A percentile compares a stretch with the other conserved stretches of the same genome.
Evolutionary conservation across 2,888 invertebrate species (phyloP).

Genomic region (Branchinecta sandiegonensis): DNA sequence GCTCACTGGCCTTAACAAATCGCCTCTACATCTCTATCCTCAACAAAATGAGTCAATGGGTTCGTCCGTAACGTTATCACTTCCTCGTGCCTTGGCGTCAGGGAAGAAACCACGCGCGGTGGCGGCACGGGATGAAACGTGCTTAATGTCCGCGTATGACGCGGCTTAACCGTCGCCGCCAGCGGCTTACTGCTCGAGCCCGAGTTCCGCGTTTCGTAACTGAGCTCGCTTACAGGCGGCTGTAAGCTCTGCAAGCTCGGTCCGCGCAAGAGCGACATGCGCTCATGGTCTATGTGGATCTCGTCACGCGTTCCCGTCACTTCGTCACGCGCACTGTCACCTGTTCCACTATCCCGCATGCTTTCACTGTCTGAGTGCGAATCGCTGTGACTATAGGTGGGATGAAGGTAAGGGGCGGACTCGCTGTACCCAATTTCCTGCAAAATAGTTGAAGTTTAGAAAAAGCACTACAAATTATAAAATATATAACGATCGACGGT

Average conservation of each 20-base stretch:
- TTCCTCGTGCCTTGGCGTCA: neutral
- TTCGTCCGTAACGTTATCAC: slow-evolving; percentile 14
- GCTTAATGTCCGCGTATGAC: slow-evolving; percentile 5
- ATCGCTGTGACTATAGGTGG: neutral
- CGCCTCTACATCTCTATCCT: neutral
- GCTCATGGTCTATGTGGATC: slow-evolving; percentile 6
- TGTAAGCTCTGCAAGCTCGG: neutral
- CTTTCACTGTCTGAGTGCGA: slow-evolving; percentile 43
- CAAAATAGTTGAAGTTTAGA: neutral
- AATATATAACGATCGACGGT: too few species aligned
- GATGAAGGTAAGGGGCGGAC: neutral
- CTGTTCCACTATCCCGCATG: slow-evolving; percentile 59
- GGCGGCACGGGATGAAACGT: slow-evolving; percentile 15
- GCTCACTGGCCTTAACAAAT: neutral
- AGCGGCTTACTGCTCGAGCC: neutral
- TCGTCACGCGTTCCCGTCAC: slow-evolving; percentile 6
- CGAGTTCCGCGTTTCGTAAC: slow-evolving; percentile 14
- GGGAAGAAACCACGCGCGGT: neutral
- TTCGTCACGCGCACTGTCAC: slow-evolving; percentile 47
- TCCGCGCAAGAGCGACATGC: neutral
- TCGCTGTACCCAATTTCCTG: neutral
- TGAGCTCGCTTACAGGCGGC: slow-evolving; percentile 1
- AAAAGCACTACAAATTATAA: too few species aligned
- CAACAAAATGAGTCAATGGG: neutral
- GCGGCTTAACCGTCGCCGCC: neutral